Conservation (phyloP, 2,888 invertebrate species). For the Hypsopygia costalis region DNA sequence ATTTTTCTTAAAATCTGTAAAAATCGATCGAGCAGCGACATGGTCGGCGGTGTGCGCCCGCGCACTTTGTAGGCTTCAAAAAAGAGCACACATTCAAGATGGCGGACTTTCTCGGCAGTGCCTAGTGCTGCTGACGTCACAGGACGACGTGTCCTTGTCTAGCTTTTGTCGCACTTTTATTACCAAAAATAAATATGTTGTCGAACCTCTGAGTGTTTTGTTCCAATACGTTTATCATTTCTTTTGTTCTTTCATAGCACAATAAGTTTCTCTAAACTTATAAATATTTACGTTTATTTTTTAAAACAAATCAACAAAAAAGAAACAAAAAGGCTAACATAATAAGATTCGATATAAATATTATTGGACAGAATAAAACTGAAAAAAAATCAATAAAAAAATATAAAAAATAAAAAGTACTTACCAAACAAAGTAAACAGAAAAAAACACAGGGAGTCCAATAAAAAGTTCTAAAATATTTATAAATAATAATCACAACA, state of each 20-base stretch:
- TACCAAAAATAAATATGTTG: constrained; percentile 32
- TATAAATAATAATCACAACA: constrained; percentile 64
- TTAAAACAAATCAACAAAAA: neutral
- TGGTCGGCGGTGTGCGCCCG: constrained; percentile 51
- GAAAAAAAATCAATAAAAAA: constrained; percentile 19
- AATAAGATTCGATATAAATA: constrained; percentile 14
- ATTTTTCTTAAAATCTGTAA: constrained; percentile 11
- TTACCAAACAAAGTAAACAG: constrained; percentile 59
- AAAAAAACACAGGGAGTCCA: constrained; percentile 63
- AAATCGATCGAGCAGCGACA: constrained; percentile 46
- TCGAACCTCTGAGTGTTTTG: constrained; percentile 18
- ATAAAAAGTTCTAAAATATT: constrained; percentile 41
- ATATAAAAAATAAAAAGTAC: constrained; percentile 44
- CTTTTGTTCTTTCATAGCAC: neutral
- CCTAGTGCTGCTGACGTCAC: constrained; percentile 76
- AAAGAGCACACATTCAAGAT: constrained; percentile 72
- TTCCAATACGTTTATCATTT: constrained; percentile 8
- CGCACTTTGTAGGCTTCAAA: constrained; percentile 74
- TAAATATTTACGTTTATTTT: no score
- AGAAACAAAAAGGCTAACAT: constrained; percentile 6
- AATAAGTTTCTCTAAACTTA: no score
- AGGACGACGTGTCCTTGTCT: constrained; percentile 72
- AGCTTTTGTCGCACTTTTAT: constrained; percentile 39
- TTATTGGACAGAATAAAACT: no score
- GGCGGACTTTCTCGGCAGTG: constrained; percentile 76